A percentile compares a stretch with the other conserved stretches of the same genome.
Evolutionary conservation across 2,113 vertebrate species (phyloP).

Genomic region (Rhinopomastus cyanomelas): DNA sequence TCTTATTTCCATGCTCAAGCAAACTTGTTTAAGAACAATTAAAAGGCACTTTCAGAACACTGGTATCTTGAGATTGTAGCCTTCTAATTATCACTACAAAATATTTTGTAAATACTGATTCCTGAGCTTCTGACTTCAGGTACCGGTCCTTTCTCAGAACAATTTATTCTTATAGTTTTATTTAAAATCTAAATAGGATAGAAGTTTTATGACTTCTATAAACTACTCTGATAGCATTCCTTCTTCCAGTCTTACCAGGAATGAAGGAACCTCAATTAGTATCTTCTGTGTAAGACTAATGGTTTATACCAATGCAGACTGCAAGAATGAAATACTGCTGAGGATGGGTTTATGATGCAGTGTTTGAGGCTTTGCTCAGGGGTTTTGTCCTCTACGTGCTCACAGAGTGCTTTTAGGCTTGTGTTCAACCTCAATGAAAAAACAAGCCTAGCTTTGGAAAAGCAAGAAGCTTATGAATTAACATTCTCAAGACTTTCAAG

Average conservation of each 20-base stretch:
- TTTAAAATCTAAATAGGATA: background rate
- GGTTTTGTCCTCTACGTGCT: background rate
- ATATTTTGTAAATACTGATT: background rate
- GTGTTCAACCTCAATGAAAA: rapidly evolving
- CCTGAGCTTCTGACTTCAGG: background rate
- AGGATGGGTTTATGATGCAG: background rate
- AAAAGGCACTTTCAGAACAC: background rate
- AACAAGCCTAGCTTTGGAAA: background rate
- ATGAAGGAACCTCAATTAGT: background rate
- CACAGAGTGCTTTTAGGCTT: background rate
- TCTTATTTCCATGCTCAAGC: background rate
- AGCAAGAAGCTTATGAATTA: background rate
- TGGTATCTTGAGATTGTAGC: background rate
- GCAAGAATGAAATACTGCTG: background rate
- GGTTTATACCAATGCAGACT: background rate
- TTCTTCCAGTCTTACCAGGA: background rate
- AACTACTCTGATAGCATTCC: background rate
- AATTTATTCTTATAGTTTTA: background rate
- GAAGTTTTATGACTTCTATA: background rate
- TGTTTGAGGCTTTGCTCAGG: background rate
- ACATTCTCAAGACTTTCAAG: background rate
- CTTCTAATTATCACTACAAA: background rate
- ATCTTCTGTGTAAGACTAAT: background rate
- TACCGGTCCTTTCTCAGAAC: background rate
- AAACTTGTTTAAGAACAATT: background rate